Evolutionary conservation across 2,888 invertebrate species (phyloP).

Genomic region (Byasa hedistus): DNA sequence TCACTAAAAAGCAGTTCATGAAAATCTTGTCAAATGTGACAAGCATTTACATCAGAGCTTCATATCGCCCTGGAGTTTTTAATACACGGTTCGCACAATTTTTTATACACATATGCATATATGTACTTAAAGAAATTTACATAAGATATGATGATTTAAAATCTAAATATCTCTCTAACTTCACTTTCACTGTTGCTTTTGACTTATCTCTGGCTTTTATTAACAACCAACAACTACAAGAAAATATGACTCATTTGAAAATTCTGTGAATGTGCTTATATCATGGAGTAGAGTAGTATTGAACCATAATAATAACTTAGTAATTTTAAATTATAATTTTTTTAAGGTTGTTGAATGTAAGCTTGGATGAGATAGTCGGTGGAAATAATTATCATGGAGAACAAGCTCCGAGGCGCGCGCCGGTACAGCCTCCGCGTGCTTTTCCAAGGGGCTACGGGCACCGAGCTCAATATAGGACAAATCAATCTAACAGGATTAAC

Average conservation of each 20-base stretch:
- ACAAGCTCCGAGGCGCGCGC: background rate
- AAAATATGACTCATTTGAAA: no score
- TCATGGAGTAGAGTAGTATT: no score
- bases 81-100: conserved; percentile 1
- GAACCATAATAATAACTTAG: no score
- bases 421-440: background rate
- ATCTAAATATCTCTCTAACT: background rate
- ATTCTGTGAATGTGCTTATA: no score
- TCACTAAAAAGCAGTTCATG: conserved; percentile 6
- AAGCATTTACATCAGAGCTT: conserved; percentile 9
- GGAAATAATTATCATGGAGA: background rate
- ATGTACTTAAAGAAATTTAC: background rate
- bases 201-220: no score
- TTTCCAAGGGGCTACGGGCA: background rate
- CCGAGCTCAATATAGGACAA: background rate
- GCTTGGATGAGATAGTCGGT: background rate
- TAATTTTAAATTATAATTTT: no score
- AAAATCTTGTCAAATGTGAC: conserved; percentile 3
- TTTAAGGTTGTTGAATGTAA: conserved; percentile 5
- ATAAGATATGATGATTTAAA: background rate
- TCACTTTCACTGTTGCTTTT: background rate
- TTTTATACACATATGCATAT: background rate
- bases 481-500: background rate
- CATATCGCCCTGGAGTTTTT: background rate
- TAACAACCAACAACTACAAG: no score